Evolutionary conservation across 23 tunicate genomes (phyloP).

Genomic region (Trididemnum nubilum): DNA sequence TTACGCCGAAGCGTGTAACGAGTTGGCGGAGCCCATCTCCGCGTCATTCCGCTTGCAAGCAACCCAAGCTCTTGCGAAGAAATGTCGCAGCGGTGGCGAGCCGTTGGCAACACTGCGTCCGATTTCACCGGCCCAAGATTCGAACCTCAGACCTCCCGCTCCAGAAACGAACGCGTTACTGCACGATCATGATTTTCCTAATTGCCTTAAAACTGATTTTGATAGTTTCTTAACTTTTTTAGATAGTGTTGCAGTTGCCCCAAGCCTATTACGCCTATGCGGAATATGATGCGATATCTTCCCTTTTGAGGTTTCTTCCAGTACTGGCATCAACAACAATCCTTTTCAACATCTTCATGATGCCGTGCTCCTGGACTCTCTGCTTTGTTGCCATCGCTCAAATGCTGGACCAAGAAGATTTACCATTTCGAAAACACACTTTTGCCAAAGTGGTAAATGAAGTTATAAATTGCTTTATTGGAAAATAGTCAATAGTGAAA

Average conservation of each 20-base stretch:
- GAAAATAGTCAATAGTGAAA: no score
- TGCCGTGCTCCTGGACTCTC: conserved; percentile 27
- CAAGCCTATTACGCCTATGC: conserved; percentile 13
- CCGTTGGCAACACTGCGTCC: no score
- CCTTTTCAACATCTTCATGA: conserved; percentile 2
- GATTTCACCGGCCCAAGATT: no score
- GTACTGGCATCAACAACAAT: background rate
- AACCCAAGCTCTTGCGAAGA: no score
- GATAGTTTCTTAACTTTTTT: background rate
- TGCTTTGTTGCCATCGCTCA: conserved; percentile 4
- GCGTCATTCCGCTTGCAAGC: no score
- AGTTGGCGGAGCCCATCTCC: no score
- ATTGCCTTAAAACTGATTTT: background rate
- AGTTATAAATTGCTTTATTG: no score
- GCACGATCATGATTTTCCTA: no score
- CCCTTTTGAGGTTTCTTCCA: background rate
- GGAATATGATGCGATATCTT: conserved; percentile 13
- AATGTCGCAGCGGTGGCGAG: no score
- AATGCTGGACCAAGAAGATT: conserved; percentile 7
- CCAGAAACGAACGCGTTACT: no score
- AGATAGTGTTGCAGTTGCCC: conserved; percentile 7
- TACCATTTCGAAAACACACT: background rate
- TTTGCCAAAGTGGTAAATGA: conserved; percentile 20
- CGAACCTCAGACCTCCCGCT: no score
- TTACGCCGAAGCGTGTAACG: no score